phyloP scores from a whole-genome alignment of 2,113 vertebrate genomes.

The Atrichornis clamosus region DNA sequence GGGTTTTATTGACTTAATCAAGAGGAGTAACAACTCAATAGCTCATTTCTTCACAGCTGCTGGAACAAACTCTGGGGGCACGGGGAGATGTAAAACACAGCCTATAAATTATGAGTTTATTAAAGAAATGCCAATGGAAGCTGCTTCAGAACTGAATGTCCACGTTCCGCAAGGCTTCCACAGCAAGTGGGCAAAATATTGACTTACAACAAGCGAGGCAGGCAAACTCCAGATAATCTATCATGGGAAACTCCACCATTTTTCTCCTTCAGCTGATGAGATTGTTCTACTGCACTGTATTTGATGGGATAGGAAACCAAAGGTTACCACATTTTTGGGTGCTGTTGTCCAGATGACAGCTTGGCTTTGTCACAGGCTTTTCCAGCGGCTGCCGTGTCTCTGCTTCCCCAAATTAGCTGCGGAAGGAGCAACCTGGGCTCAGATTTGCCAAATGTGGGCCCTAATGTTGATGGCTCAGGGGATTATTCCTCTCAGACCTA shows the following conservation, averaged over 20 bases:
- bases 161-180: neutral
- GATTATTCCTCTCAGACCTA: neutral
- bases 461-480: neutral
- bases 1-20: slow-evolving; percentile 45
- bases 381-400: neutral
- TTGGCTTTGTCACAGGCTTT: neutral
- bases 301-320: neutral
- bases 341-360: neutral
- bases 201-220: neutral
- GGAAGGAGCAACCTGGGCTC: neutral
- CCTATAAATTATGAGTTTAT: slow-evolving; percentile 44
- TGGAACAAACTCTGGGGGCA: neutral
- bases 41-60: slow-evolving; percentile 9
- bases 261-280: neutral
- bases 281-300: neutral
- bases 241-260: neutral
- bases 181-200: neutral
- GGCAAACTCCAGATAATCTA: neutral
- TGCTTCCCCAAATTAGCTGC: neutral
- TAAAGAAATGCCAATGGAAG: slow-evolving; percentile 28
- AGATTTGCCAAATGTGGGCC: neutral
- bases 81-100: neutral
- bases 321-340: neutral
- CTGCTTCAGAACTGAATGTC: neutral
- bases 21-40: slow-evolving; percentile 15